phyloP scores from a whole-genome alignment of 2,888 invertebrate genomes.

The Agrochola circellaris region DNA sequence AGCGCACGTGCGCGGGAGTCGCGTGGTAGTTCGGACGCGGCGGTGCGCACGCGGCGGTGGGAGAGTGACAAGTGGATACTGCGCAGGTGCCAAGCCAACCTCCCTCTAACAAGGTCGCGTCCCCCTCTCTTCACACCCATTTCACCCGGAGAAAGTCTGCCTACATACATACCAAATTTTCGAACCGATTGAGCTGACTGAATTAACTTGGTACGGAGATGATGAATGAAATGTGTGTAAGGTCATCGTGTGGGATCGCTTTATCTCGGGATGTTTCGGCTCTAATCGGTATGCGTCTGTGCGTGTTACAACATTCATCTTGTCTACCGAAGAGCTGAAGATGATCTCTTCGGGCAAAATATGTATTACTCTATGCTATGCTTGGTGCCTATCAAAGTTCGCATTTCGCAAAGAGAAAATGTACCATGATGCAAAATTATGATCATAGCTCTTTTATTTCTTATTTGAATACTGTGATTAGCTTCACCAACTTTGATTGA shows the following conservation, averaged over 20 bases:
- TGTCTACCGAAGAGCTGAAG: slow-evolving; percentile 18
- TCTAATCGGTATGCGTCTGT: slow-evolving; percentile 41
- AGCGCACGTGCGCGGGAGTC: slow-evolving; percentile 80
- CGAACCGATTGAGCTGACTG: slow-evolving; percentile 86
- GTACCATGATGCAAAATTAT: neutral
- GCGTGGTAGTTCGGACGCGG: slow-evolving; percentile 78
- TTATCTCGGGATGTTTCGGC: slow-evolving; percentile 55
- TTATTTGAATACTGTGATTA: slow-evolving; percentile 16
- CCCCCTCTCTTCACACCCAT: slow-evolving; percentile 84
- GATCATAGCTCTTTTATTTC: neutral
- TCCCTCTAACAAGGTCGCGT: slow-evolving; percentile 90
- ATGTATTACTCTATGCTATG: neutral
- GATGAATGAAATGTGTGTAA: slow-evolving; percentile 80
- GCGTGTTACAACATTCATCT: slow-evolving; percentile 35
- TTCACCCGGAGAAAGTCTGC: slow-evolving; percentile 90
- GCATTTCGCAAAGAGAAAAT: slow-evolving; percentile 24
- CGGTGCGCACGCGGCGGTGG: slow-evolving; percentile 85
- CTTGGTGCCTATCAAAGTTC: neutral
- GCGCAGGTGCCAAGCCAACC: slow-evolving; percentile 86
- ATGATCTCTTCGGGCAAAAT: slow-evolving; percentile 12
- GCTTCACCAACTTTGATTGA: slow-evolving; percentile 1
- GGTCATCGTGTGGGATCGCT: slow-evolving; percentile 70
- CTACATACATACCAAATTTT: slow-evolving; percentile 91
- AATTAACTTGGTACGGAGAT: slow-evolving; percentile 74
- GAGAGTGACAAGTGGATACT: slow-evolving; percentile 87